phyloP scores from a whole-genome alignment of 2,888 invertebrate species.

The Dicyrtoma fusca region DNA sequence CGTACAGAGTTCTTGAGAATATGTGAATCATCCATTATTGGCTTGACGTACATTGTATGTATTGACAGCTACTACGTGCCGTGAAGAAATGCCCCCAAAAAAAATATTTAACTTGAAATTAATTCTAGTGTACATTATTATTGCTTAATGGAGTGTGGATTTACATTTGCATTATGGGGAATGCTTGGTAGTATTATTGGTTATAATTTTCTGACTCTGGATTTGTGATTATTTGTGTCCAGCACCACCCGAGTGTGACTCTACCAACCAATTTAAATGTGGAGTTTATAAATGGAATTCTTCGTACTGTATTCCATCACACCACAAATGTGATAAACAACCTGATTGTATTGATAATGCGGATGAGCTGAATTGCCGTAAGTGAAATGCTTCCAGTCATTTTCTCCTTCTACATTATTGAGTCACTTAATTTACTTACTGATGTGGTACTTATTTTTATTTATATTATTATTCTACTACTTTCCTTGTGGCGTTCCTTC shows the following conservation, averaged over 20 bases:
- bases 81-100: too few species aligned
- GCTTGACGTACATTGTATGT: too few species aligned
- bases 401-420: conserved; percentile 58
- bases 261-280: conserved; percentile 85
- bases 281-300: conserved; percentile 93
- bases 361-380: conserved; percentile 63
- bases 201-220: too few species aligned
- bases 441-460: not conserved
- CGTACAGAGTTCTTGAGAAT: too few species aligned
- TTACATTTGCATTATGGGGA: too few species aligned
- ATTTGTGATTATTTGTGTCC: conserved; percentile 57
- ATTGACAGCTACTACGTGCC: too few species aligned
- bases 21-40: too few species aligned
- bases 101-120: too few species aligned
- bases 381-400: conserved; percentile 56
- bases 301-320: conserved; percentile 91
- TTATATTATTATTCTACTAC: not conserved
- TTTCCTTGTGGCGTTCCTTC: not conserved
- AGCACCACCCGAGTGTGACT: conserved; percentile 94
- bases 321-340: conserved; percentile 84
- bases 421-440: not conserved
- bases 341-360: conserved; percentile 61
- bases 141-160: too few species aligned
- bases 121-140: too few species aligned
- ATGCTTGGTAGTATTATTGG: too few species aligned